These are phyloP conservation scores for Sciurus niger DNA, from an alignment of 2,113 vertebrate species.

Conservation along the genomic window DNA sequence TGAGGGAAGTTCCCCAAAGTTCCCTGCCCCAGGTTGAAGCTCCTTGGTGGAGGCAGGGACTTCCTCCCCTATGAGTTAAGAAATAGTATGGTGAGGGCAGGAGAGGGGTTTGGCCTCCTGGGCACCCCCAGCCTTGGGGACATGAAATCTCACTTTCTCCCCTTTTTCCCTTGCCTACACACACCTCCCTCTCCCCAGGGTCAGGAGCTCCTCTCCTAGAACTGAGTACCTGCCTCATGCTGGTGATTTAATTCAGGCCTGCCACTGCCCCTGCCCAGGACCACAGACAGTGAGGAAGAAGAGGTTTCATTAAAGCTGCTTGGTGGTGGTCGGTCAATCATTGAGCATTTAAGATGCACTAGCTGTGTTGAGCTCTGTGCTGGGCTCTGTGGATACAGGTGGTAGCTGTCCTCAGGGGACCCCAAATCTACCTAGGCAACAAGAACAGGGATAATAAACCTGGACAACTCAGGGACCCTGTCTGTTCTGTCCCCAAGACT, in stretches of 20 bases:
- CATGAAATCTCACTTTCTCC: neutral
- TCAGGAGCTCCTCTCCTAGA: no score
- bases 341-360: neutral
- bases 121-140: neutral
- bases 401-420: neutral
- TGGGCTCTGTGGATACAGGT: neutral
- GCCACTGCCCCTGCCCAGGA: neutral
- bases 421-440: neutral
- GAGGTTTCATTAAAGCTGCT: neutral
- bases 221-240: neutral
- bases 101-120: neutral
- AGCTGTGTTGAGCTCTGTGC: fast-evolving
- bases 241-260: no score
- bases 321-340: neutral
- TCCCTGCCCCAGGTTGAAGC: neutral
- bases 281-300: neutral
- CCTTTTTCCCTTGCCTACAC: neutral
- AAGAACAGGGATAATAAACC: neutral
- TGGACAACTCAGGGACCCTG: fast-evolving
- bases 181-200: neutral
- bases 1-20: neutral
- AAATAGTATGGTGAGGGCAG: neutral
- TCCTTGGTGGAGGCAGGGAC: neutral
- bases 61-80: neutral
- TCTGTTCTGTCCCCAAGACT: neutral